Evolutionary conservation across 2,888 invertebrate genomes (phyloP).

Genomic region (Pheosia tremula): DNA sequence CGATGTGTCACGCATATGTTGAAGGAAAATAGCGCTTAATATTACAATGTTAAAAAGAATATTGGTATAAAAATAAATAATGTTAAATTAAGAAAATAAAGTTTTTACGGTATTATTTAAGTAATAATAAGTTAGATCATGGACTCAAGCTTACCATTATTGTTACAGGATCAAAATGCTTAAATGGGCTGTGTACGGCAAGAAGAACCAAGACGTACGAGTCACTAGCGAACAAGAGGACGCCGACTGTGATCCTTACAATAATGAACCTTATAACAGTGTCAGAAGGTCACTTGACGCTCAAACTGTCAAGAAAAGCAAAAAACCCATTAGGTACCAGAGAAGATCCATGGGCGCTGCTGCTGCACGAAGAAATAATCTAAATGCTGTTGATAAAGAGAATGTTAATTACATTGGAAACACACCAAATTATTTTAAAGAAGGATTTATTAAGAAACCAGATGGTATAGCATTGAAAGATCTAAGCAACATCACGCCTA

Average conservation of each 20-base stretch:
- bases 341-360: constrained; percentile 70
- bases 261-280: constrained; percentile 52
- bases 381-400: constrained; percentile 71
- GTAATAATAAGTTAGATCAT: background rate
- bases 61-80: no score
- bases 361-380: constrained; percentile 65
- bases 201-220: constrained; percentile 70
- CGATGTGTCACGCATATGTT: no score
- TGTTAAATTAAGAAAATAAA: no score
- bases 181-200: constrained; percentile 86
- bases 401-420: constrained; percentile 80
- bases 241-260: constrained; percentile 48
- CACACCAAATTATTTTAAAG: constrained; percentile 85
- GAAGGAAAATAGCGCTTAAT: no score
- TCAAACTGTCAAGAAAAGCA: constrained; percentile 71
- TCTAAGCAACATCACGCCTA: constrained; percentile 86
- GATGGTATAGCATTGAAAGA: constrained; percentile 82
- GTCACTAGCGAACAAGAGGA: constrained; percentile 47
- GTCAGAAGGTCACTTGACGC: constrained; percentile 70
- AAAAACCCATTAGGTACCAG: constrained; percentile 78
- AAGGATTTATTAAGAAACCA: constrained; percentile 82
- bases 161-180: constrained; percentile 81
- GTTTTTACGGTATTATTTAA: no score
- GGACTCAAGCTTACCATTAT: constrained; percentile 14
- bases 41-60: no score